Conservation (phyloP, 1,140 invertebrate species). For the Polypedilum vanderplanki region DNA sequence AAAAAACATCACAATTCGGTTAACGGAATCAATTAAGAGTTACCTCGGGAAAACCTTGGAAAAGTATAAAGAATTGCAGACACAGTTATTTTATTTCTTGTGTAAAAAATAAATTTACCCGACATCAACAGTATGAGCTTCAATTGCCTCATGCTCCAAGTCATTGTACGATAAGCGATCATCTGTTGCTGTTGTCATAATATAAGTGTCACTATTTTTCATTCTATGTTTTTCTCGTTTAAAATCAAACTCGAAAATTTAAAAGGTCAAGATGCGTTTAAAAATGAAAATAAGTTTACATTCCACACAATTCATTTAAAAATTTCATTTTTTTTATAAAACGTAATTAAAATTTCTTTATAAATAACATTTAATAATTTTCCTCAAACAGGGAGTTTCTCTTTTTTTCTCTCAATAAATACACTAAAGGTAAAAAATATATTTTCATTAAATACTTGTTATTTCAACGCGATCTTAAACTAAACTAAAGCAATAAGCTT, state of each 20-base stretch:
- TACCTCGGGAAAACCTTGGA: not conserved
- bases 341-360: not conserved
- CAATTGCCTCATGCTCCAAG: not conserved
- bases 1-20: not conserved
- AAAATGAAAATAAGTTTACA: too few relatives aligned
- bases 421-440: too few relatives aligned
- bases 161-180: constrained; percentile 11
- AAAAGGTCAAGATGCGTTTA: too few relatives aligned
- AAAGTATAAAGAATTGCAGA: too few relatives aligned
- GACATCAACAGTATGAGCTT: not conserved
- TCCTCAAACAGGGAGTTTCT: not conserved
- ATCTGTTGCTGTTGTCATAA: not conserved
- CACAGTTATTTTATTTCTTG: not conserved
- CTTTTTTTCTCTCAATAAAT: not conserved
- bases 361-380: constrained; percentile 11
- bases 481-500: constrained; percentile 27
- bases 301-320: too few relatives aligned
- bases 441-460: constrained; percentile 22
- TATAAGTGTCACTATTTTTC: not conserved
- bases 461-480: constrained; percentile 23
- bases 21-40: not conserved
- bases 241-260: too few relatives aligned
- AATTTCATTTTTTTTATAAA: too few relatives aligned
- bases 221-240: not conserved
- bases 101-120: not conserved